Conservation (phyloP, 2,888 invertebrate species). For the Drosophila basisetae region DNA sequence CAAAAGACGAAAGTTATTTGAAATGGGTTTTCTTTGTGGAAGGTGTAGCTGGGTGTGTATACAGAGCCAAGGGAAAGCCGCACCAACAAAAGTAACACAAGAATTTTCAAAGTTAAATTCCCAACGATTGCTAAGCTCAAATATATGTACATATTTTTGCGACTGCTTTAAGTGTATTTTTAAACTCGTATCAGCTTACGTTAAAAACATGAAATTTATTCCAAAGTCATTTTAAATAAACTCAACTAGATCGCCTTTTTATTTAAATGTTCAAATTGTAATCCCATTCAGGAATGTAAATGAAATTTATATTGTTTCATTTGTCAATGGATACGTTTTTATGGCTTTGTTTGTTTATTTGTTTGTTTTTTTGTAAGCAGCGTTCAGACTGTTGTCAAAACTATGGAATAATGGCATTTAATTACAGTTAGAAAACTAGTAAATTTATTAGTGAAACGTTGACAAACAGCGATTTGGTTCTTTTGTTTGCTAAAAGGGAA, state of each 20-base stretch:
- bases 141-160: background rate
- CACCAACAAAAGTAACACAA: slow-evolving; percentile 13
- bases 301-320: background rate
- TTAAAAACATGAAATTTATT: background rate
- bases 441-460: slow-evolving; percentile 50
- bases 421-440: slow-evolving; percentile 63
- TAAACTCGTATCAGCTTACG: background rate
- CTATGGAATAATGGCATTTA: slow-evolving; percentile 51
- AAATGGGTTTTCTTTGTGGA: slow-evolving; percentile 43
- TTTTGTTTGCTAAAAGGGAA: slow-evolving; percentile 62
- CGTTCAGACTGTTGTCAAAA: slow-evolving; percentile 24
- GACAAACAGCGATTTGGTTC: slow-evolving; percentile 40
- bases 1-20: slow-evolving; percentile 48
- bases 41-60: slow-evolving; percentile 25
- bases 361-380: background rate
- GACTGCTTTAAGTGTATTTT: slow-evolving; percentile 7
- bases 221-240: background rate
- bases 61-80: background rate
- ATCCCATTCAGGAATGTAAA: background rate
- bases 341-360: background rate
- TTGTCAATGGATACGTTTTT: background rate
- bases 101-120: slow-evolving; percentile 36
- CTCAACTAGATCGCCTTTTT: background rate
- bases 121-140: slow-evolving; percentile 8
- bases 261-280: background rate